A percentile compares a stretch with the other conserved stretches of the same genome.
These are phyloP conservation scores for Erethizon dorsatum DNA, from an alignment of 2,797 vertebrate genomes.

Conservation along the genomic window DNA sequence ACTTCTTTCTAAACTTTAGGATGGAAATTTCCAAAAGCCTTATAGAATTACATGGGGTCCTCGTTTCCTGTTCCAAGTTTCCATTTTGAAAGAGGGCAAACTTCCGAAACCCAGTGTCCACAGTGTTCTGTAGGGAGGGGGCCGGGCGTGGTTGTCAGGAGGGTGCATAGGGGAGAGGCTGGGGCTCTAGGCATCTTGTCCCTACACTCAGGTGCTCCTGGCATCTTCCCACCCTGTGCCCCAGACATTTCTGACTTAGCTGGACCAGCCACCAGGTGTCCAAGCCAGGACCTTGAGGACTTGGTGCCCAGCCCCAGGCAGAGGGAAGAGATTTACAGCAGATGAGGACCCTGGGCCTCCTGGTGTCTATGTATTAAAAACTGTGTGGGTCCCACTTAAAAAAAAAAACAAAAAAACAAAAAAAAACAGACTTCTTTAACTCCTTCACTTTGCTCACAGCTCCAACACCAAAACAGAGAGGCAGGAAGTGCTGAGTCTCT, in stretches of 20 bases:
- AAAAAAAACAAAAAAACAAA: not conserved
- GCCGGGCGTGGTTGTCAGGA: not conserved
- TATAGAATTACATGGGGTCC: fast-evolving
- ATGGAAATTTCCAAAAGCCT: not conserved
- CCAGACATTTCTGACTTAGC: not conserved
- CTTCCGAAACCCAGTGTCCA: fast-evolving
- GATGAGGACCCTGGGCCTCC: not conserved
- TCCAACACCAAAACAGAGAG: fast-evolving
- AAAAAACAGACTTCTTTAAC: not conserved
- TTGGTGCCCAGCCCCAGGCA: not conserved
- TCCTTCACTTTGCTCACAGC: not conserved
- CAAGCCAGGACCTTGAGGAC: not conserved
- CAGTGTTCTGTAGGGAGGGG: not conserved
- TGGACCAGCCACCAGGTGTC: too few relatives aligned
- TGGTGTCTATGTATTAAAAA: not conserved
- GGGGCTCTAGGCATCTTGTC: too few relatives aligned
- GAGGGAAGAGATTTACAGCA: not conserved
- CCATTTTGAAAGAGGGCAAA: not conserved
- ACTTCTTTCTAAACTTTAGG: not conserved
- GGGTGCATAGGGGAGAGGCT: fast-evolving
- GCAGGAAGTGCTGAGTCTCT: not conserved
- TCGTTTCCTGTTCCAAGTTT: not conserved
- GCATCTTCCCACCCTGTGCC: too few relatives aligned
- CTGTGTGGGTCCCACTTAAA: too few relatives aligned
- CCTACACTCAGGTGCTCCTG: fast-evolving